phyloP scores from a whole-genome alignment of 2,888 invertebrate species.

The Coecobrya sp. region DNA sequence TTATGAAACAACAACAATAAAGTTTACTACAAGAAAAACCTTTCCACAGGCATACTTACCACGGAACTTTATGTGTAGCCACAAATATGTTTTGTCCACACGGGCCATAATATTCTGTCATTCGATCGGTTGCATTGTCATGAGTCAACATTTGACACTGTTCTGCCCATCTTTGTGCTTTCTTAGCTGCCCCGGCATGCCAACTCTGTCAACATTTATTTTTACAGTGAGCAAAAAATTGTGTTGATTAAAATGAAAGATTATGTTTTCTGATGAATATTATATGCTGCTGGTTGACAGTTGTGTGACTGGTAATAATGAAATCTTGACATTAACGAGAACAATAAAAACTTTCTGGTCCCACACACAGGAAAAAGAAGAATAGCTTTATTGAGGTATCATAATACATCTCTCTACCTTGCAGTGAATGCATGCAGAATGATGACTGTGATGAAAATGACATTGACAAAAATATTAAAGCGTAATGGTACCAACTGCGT shows the following conservation, averaged over 20 bases:
- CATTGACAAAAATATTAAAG: neutral
- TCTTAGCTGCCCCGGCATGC: slow-evolving; percentile 81
- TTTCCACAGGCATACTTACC: slow-evolving; percentile 89
- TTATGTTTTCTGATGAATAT: neutral
- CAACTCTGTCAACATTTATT: slow-evolving; percentile 70
- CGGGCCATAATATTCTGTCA: slow-evolving; percentile 91
- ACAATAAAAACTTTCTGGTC: slow-evolving; percentile 35
- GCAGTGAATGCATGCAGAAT: neutral
- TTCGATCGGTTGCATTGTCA: slow-evolving; percentile 91
- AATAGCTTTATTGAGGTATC: neutral
- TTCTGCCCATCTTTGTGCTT: slow-evolving; percentile 92
- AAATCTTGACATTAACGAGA: slow-evolving; percentile 52
- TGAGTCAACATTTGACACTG: slow-evolving; percentile 92
- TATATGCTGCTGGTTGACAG: slow-evolving; percentile 15
- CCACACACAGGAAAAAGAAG: neutral
- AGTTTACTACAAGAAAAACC: neutral
- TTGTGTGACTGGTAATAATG: slow-evolving; percentile 23
- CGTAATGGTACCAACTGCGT: too few relatives aligned
- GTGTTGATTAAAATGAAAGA: slow-evolving; percentile 34
- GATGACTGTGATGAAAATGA: slow-evolving; percentile 31
- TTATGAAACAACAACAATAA: neutral
- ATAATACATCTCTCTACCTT: neutral
- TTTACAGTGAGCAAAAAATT: neutral
- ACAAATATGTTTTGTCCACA: slow-evolving; percentile 95
- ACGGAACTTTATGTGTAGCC: slow-evolving; percentile 93